Evolutionary conservation across 2,888 invertebrate species (phyloP).

Genomic region (Drosophila ezoana): DNA sequence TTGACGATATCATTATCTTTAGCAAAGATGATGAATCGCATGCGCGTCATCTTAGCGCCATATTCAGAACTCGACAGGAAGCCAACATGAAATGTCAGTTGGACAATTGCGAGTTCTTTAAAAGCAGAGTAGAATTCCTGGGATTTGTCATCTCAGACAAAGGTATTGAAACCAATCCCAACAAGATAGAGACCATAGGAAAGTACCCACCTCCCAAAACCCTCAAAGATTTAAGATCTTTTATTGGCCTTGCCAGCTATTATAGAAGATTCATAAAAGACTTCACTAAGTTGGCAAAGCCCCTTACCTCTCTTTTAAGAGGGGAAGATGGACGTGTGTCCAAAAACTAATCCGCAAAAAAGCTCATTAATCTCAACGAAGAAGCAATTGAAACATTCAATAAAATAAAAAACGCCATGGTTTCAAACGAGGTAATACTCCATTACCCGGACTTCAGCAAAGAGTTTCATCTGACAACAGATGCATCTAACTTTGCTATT

Average conservation of each 20-base stretch:
- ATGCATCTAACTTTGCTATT: conserved; percentile 19
- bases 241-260: background rate
- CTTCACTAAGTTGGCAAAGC: background rate
- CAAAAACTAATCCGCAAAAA: background rate
- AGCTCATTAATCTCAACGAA: no score
- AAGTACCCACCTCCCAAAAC: background rate
- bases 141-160: conserved; percentile 36
- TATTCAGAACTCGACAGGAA: background rate
- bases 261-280: background rate
- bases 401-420: background rate
- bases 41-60: background rate
- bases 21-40: background rate
- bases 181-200: background rate
- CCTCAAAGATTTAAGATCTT: background rate
- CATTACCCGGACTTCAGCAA: background rate
- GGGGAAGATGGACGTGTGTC: background rate
- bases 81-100: conserved; percentile 33
- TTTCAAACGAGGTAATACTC: background rate
- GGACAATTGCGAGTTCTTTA: conserved; percentile 40
- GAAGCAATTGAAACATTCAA: background rate
- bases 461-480: conserved; percentile 23
- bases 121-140: conserved; percentile 28
- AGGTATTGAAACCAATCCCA: conserved; percentile 25
- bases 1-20: conserved; percentile 26
- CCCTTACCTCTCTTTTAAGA: background rate